A percentile compares a stretch with the other conserved stretches of the same genome.
Evolutionary conservation across 2,113 vertebrate species (phyloP).

Genomic region (Aepyceros melampus): DNA sequence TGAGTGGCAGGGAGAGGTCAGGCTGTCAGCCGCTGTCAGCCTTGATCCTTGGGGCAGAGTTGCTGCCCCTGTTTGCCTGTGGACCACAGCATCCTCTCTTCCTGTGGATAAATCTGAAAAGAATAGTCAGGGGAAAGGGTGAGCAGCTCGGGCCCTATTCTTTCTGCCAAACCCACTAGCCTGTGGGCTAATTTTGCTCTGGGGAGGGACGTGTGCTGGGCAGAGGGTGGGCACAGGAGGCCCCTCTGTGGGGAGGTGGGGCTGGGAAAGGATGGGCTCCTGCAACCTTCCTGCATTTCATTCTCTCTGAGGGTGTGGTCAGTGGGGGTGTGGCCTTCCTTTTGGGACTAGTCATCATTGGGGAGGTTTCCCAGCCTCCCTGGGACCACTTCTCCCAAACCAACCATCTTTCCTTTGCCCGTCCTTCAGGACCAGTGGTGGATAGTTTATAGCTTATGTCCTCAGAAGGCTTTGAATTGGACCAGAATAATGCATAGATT

Average conservation of each 20-base stretch:
- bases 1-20: too few species aligned
- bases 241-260: fast-evolving
- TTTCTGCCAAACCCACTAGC: too few species aligned
- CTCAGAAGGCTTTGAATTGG: background rate
- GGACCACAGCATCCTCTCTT: background rate
- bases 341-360: background rate
- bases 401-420: background rate
- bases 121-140: fast-evolving
- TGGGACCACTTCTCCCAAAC: background rate
- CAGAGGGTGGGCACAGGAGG: background rate
- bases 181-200: background rate
- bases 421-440: fast-evolving
- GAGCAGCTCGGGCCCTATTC: background rate
- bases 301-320: background rate
- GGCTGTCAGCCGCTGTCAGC: background rate
- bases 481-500: background rate
- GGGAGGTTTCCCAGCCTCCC: background rate
- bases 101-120: background rate
- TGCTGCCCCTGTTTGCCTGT: fast-evolving
- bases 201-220: fast-evolving
- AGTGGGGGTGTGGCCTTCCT: fast-evolving
- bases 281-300: fast-evolving
- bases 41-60: background rate
- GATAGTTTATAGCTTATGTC: background rate
- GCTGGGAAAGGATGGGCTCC: background rate